Evolutionary conservation across 2,797 vertebrate genomes (phyloP).

Genomic region (Psittacula derbiana): DNA sequence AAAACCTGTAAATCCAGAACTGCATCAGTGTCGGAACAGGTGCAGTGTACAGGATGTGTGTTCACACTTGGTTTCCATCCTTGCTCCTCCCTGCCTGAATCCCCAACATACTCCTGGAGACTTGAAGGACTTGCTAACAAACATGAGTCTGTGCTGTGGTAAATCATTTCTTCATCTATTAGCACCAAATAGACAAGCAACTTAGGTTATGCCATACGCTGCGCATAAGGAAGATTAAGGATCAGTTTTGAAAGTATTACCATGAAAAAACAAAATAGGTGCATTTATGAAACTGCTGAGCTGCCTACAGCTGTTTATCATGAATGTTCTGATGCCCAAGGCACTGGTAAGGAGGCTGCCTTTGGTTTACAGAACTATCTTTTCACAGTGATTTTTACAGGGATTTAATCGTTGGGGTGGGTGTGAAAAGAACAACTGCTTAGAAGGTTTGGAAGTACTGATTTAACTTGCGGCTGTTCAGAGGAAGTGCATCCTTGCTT

Average conservation of each 20-base stretch:
- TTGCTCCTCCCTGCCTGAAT: not conserved
- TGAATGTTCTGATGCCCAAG: not conserved
- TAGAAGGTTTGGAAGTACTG: not conserved
- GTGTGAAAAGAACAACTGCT: not conserved
- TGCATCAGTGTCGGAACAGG: not conserved
- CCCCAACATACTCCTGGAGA: not conserved
- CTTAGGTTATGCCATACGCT: not conserved
- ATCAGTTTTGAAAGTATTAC: not conserved
- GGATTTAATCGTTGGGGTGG: not conserved
- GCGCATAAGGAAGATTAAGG: not conserved
- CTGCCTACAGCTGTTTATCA: not conserved
- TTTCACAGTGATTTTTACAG: not conserved
- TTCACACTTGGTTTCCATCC: not conserved
- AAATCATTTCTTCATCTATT: not conserved
- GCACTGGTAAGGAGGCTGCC: not conserved
- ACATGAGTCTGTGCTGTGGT: not conserved
- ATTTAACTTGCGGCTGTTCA: not conserved
- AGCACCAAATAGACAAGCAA: not conserved
- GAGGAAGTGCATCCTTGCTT: not conserved
- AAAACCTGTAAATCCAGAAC: not conserved
- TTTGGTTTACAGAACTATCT: not conserved
- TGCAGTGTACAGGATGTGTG: rapidly evolving
- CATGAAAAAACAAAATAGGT: not conserved
- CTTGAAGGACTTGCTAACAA: not conserved
- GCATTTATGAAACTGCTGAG: not conserved